Evolutionary conservation across 1,140 invertebrate genomes (phyloP).

Genomic region (Pararge aegeria): DNA sequence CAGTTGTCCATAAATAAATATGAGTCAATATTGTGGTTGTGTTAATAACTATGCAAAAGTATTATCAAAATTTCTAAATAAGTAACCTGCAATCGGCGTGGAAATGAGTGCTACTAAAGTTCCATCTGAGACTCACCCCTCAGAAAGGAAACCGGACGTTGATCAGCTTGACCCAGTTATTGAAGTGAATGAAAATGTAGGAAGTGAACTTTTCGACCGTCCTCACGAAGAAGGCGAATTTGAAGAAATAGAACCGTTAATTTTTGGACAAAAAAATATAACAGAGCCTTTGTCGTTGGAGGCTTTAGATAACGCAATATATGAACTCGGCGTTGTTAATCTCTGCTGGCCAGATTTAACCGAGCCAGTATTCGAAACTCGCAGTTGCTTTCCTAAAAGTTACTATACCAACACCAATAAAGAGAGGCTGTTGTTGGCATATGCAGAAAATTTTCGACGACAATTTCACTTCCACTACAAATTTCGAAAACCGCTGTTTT

Average conservation of each 20-base stretch:
- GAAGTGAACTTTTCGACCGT: conserved; percentile 51
- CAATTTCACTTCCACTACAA: conserved; percentile 86
- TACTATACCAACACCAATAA: conserved; percentile 88
- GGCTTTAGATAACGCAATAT: conserved; percentile 65
- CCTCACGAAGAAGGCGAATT: conserved; percentile 51
- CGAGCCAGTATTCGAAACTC: conserved; percentile 76
- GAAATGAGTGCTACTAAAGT: conserved; percentile 38
- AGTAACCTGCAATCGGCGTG: background rate
- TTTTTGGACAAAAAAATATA: conserved; percentile 55
- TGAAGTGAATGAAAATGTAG: conserved; percentile 61
- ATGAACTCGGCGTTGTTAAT: conserved; percentile 66
- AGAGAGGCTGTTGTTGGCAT: conserved; percentile 87
- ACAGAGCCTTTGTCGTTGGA: conserved; percentile 52
- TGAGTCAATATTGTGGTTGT: background rate
- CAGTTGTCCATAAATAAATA: background rate
- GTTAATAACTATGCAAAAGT: background rate
- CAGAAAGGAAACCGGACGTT: conserved; percentile 47
- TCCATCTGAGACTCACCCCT: conserved; percentile 32
- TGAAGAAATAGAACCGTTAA: conserved; percentile 58
- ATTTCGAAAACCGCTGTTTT: conserved; percentile 85
- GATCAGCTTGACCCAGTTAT: conserved; percentile 57
- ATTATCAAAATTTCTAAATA: background rate
- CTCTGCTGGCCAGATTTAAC: conserved; percentile 73
- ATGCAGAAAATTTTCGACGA: conserved; percentile 91
- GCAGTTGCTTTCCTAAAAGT: conserved; percentile 82